Conservation (phyloP, 2,888 invertebrate species). For the Drosophila pegasa region DNA sequence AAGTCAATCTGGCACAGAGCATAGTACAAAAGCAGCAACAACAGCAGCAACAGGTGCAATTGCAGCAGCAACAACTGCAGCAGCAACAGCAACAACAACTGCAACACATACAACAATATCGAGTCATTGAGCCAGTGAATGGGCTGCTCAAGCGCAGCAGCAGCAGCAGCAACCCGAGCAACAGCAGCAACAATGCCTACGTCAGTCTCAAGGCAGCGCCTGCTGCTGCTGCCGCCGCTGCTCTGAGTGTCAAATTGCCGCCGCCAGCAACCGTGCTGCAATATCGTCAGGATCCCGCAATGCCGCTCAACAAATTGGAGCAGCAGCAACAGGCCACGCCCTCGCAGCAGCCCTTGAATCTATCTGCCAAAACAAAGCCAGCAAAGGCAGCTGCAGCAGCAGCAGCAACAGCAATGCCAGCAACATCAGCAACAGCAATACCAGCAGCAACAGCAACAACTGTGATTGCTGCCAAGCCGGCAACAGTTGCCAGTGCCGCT, state of each 20-base stretch:
- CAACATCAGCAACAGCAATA: slow-evolving; percentile 37
- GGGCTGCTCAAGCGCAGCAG: slow-evolving; percentile 27
- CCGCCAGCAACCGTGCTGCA: slow-evolving; percentile 62
- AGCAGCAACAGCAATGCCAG: slow-evolving; percentile 29
- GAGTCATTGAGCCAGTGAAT: slow-evolving; percentile 6
- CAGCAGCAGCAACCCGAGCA: slow-evolving; percentile 42
- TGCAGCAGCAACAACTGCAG: slow-evolving; percentile 63
- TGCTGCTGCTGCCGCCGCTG: background rate
- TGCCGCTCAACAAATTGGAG: slow-evolving; percentile 62
- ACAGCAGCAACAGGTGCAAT: slow-evolving; percentile 66
- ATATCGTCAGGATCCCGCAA: slow-evolving; percentile 69
- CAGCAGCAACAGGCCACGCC: slow-evolving; percentile 23
- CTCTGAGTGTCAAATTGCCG: slow-evolving; percentile 45
- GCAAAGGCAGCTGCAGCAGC: slow-evolving; percentile 59
- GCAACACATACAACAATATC: slow-evolving; percentile 43
- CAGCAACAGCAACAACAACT: slow-evolving; percentile 67
- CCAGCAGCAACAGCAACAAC: slow-evolving; percentile 48
- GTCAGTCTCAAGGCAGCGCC: slow-evolving; percentile 46
- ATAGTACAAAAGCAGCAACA: slow-evolving; percentile 84
- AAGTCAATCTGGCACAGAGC: slow-evolving; percentile 85
- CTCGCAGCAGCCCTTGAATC: slow-evolving; percentile 71
- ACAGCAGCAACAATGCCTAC: slow-evolving; percentile 29
- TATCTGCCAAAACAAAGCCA: slow-evolving; percentile 76
- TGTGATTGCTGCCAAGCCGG: slow-evolving; percentile 27
- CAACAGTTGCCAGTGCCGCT: slow-evolving; percentile 10